Percentiles rank a stretch among this genome's conserved stretches.
phyloP scores from a whole-genome alignment of 2,113 vertebrate species.

The Uropsilus gracilis region DNA sequence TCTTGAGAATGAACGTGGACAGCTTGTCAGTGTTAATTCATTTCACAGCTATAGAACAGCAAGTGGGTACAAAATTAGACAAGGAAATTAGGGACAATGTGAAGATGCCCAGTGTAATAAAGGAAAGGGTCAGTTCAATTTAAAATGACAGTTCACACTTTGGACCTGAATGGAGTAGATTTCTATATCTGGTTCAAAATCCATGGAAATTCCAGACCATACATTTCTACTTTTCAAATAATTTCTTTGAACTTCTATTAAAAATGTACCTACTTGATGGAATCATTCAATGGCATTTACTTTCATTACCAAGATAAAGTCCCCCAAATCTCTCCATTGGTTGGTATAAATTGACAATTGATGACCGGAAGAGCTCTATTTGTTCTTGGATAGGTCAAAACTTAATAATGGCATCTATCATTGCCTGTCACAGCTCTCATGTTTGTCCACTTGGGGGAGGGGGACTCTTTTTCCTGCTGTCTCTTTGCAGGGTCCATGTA shows the following conservation, averaged over 20 bases:
- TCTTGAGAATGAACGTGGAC: background rate
- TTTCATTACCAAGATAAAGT: background rate
- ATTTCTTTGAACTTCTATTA: background rate
- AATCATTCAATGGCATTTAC: background rate
- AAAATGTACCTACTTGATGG: background rate
- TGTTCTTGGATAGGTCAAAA: background rate
- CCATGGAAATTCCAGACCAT: background rate
- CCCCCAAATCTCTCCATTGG: background rate
- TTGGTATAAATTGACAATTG: background rate
- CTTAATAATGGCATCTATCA: no score
- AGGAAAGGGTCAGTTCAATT: background rate
- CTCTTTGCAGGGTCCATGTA: background rate
- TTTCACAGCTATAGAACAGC: background rate
- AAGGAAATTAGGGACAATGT: background rate
- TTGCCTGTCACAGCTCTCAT: rapidly evolving
- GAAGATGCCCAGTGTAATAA: background rate
- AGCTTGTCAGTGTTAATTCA: background rate
- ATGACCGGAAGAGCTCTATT: background rate
- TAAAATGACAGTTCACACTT: background rate
- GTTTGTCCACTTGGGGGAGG: rapidly evolving
- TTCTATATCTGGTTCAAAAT: background rate
- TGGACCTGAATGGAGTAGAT: background rate
- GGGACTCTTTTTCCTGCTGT: background rate
- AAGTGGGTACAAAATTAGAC: background rate
- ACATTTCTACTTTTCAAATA: background rate